Evolutionary conservation across 2,797 vertebrate genomes (phyloP).

Genomic region (Phataginus tricuspis): DNA sequence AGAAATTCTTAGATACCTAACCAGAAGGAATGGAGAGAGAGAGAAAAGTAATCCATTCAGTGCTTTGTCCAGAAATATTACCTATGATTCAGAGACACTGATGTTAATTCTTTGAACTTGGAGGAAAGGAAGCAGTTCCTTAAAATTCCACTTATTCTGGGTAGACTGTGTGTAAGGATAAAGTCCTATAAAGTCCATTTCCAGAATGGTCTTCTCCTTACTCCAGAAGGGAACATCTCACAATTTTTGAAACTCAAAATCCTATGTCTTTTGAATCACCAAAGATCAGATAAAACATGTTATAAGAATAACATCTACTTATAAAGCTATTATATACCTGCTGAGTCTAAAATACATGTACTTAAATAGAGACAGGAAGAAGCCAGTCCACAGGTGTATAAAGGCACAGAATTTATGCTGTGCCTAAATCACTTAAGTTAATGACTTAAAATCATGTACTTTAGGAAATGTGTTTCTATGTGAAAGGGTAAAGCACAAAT

Average conservation of each 20-base stretch:
- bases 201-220: not conserved
- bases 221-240: not conserved
- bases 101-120: not conserved
- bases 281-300: conserved; percentile 29
- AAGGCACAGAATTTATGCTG: not conserved
- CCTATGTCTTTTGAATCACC: not conserved
- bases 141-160: not conserved
- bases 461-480: not conserved
- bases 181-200: not conserved
- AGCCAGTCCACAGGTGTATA: not conserved
- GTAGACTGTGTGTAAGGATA: not conserved
- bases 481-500: not conserved
- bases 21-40: not conserved
- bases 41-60: not conserved
- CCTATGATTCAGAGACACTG: not conserved
- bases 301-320: not conserved
- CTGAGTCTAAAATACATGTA: not conserved
- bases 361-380: not conserved
- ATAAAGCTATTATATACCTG: not conserved
- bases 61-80: not conserved
- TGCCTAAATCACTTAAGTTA: not conserved
- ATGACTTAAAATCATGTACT: not conserved
- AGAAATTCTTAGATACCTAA: conserved; percentile 24
- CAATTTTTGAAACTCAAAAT: not conserved
- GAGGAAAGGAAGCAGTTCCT: not conserved